These are phyloP conservation scores for Cyprinus carpio DNA, from an alignment of 2,113 vertebrate species.

Conservation along the genomic window DNA sequence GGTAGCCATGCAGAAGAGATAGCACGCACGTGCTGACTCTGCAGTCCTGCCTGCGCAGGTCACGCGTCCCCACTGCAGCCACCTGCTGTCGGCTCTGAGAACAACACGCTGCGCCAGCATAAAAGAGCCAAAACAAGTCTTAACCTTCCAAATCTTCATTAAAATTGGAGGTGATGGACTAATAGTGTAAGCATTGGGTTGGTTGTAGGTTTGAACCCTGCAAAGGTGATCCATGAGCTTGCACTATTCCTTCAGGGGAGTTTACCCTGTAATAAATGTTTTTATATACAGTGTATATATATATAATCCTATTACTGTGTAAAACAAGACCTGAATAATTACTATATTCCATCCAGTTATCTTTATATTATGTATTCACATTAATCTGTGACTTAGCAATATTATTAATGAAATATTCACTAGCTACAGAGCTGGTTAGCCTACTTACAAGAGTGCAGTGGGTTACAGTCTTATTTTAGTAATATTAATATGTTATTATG, in stretches of 20 bases:
- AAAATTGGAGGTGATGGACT: not conserved
- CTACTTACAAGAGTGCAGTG: no score
- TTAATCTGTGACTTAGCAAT: no score
- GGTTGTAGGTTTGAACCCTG: not conserved
- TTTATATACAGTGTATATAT: no score
- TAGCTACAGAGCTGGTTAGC: no score
- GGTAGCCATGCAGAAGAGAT: slow-evolving; percentile 51
- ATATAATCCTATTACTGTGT: no score
- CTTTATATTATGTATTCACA: no score
- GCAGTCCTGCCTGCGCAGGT: slow-evolving; percentile 64
- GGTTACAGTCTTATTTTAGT: no score
- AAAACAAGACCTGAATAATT: no score
- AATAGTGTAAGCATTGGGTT: not conserved
- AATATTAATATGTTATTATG: no score
- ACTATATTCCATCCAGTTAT: no score
- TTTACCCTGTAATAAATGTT: not conserved
- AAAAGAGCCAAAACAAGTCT: not conserved
- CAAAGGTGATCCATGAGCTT: not conserved
- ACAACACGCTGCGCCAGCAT: not conserved
- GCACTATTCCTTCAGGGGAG: not conserved
- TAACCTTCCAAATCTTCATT: not conserved
- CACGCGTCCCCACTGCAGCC: slow-evolving; percentile 53
- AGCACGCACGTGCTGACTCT: slow-evolving; percentile 70
- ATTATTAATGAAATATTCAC: no score
- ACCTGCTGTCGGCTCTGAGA: slow-evolving; percentile 64